Evolutionary conservation across 2,888 invertebrate species (phyloP), one percentile per base, ranked within the genome.

Genomic region (Meandrusa payeni): DNA sequence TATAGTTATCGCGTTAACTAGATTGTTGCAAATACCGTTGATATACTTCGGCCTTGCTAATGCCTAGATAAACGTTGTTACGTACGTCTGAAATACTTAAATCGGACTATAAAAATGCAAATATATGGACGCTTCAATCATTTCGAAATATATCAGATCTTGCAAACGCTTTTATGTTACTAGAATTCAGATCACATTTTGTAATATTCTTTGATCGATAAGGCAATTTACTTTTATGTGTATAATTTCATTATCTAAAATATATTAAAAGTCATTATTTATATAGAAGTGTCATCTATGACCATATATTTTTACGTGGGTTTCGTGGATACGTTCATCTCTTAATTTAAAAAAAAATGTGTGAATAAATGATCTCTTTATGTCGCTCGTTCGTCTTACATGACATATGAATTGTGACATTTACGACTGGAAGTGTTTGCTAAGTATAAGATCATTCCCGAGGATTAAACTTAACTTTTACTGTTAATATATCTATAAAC

Each of bases 31-130:
- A 34, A 23, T 19, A 22, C 29, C 9, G 41, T 23, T 41, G 20
- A 45, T 38, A 10, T 17, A 31, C 24, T 39, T 28, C 15, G 15
- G 15, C 29, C 38, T 31, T 23, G 31, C 7, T 7, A 20, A 19
- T 41, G 22, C 34, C 23, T 28, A 34, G 20, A 41, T 40, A 31
- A 52, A 52, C n/a, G 40, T 49, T 41, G 43, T 50, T 50, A 43
- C 33, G 51, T 50, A 53, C 50, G 50, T 33, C 54, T 52, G 47
- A 55, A 56, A 55, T 48, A 43, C 47, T 48, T 31, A 47, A 51
- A 55, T 54, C 54, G 42, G 55, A 47, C 50, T 44, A 59, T 57
- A 51, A 57, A 59, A 50, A 59, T 59, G 53, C 49, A 53, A 59
- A 60, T 57, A 40, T 32, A 45, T 37, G 38, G 46, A 55, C 47